Conservation (phyloP, 2,888 invertebrate species). For the Candidula unifasciata region DNA sequence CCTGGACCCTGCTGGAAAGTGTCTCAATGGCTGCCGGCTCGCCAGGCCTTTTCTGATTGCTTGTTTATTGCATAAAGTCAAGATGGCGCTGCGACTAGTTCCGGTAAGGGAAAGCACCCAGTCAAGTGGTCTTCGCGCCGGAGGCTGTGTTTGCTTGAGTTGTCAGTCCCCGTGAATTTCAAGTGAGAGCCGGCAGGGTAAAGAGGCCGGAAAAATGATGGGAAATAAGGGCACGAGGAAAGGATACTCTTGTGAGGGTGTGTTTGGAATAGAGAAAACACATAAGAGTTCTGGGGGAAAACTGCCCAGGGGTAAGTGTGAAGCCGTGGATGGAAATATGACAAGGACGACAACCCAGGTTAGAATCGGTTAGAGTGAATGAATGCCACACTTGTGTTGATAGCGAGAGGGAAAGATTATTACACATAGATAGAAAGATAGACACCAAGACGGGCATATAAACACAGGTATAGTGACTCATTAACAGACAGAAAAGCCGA, state of each 20-base stretch:
- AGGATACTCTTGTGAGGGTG: conserved; percentile 42
- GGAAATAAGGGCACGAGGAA: conserved; percentile 34
- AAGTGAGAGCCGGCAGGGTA: conserved; percentile 37
- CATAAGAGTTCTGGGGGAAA: conserved; percentile 26
- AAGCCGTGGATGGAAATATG: not conserved
- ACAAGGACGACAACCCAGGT: no score
- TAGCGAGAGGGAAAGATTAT: no score
- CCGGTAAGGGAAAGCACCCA: conserved; percentile 45
- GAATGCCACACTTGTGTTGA: no score
- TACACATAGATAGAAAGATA: not conserved
- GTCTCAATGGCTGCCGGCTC: conserved; percentile 36
- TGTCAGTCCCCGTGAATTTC: conserved; percentile 47
- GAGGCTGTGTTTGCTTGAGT: conserved; percentile 48
- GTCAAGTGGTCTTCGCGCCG: conserved; percentile 46
- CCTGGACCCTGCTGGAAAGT: conserved; percentile 29
- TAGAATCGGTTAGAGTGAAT: no score
- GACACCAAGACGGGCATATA: not conserved
- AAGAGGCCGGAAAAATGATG: conserved; percentile 44
- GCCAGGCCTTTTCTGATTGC: conserved; percentile 42
- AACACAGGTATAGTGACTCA: not conserved
- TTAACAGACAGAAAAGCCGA: not conserved
- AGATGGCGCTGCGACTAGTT: conserved; percentile 43
- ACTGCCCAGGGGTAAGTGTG: conserved; percentile 30
- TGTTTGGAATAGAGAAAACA: conserved; percentile 46
- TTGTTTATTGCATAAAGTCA: conserved; percentile 52